These are phyloP conservation scores for Tamandua tetradactyla DNA, from an alignment of 2,797 vertebrate genomes.

Conservation along the genomic window DNA sequence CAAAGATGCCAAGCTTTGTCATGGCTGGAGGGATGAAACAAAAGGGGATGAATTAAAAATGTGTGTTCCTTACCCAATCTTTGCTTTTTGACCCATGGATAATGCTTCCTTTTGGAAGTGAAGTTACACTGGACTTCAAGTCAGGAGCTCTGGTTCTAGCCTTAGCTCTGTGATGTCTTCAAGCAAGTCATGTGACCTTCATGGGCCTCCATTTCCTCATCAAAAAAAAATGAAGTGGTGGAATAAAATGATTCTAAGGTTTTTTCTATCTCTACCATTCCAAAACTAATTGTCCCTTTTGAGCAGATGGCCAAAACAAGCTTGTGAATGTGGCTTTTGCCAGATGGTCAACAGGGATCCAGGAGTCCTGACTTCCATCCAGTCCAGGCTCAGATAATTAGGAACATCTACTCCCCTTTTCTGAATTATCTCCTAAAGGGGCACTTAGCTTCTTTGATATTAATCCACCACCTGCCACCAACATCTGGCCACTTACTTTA, in stretches of 20 bases:
- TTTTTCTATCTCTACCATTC: neutral
- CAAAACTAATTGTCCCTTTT: neutral
- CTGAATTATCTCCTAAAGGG: slow-evolving; percentile 41
- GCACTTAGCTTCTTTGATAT: slow-evolving; percentile 34
- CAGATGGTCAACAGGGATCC: neutral
- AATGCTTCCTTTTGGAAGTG: neutral
- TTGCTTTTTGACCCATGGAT: neutral
- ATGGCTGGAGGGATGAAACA: neutral
- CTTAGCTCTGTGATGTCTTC: neutral
- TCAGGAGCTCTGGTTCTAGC: neutral
- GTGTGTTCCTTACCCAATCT: neutral
- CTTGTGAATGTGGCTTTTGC: neutral
- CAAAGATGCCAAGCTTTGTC: neutral
- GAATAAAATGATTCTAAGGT: slow-evolving; percentile 1
- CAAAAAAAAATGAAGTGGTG: slow-evolving; percentile 22
- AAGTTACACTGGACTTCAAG: neutral
- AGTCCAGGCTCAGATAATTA: neutral
- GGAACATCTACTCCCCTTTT: neutral
- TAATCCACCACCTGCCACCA: slow-evolving; percentile 56
- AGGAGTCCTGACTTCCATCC: neutral
- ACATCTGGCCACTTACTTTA: slow-evolving; percentile 54
- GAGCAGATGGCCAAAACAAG: neutral
- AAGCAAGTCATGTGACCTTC: neutral
- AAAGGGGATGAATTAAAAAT: neutral
- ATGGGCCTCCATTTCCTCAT: slow-evolving; percentile 17